Conservation (phyloP, 1,140 invertebrate species). For the Phymorhynchus buccinoides region DNA sequence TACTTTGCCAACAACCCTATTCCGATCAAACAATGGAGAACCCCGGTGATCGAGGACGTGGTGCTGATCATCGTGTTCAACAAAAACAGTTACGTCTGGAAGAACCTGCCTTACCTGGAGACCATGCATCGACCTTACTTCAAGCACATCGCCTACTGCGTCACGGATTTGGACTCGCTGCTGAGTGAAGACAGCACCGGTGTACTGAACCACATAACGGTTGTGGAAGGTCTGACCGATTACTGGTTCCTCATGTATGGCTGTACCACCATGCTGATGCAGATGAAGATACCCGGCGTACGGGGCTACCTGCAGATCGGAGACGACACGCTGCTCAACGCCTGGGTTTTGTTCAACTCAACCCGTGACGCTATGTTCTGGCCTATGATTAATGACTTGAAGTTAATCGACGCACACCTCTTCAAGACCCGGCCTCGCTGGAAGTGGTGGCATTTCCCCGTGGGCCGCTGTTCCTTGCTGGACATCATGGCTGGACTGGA, state of each 20-base stretch:
- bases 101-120: constrained; percentile 12
- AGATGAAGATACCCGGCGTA: background rate
- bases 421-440: background rate
- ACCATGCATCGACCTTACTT: constrained; percentile 23
- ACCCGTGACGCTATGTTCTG: background rate
- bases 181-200: background rate
- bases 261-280: constrained; percentile 10
- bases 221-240: constrained; percentile 6
- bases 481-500: constrained; percentile 27
- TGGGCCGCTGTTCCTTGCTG: background rate
- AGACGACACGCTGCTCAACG: background rate
- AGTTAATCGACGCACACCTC: background rate
- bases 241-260: constrained; percentile 27
- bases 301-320: background rate
- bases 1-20: too few relatives aligned
- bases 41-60: background rate
- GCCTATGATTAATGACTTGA: too few relatives aligned
- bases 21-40: background rate
- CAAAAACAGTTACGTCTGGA: constrained; percentile 7
- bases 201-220: background rate
- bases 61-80: constrained; percentile 28
- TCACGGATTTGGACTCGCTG: constrained; percentile 11
- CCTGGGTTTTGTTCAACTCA: background rate
- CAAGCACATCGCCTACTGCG: constrained; percentile 26
- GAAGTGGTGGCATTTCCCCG: constrained; percentile 8